Evolutionary conservation across 2,888 invertebrate genomes (phyloP), one percentile per base, ranked within the genome.

Genomic region (Sarcophaga caerulescens): DNA sequence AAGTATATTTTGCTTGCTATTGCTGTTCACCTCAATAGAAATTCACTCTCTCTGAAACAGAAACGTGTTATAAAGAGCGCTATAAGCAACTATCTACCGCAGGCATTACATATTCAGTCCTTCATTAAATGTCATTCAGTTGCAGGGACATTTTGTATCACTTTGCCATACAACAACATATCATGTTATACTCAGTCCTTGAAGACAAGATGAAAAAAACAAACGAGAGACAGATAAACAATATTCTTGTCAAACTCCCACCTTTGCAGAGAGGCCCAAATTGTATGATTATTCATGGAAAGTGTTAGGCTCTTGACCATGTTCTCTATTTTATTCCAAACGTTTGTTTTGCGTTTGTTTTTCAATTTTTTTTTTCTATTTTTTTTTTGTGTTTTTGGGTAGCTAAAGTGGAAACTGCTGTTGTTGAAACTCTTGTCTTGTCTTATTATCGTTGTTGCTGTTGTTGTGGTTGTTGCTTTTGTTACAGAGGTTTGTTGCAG

Each of bases 121-220:
- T 81, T 85, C 77, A 77, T 81, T 75, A 75, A 35, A 79, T 82
- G 81, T 79, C 82, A 62, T 75, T 79, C 68, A 79, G 25, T 73
- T 71, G 69, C 70, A 85, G 70, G 62, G 45, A 69, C 70, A 79
- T 35, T 59, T 65, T 23, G 65, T 69, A 76, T 70, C 70, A 70
- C 25, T 65, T 70, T 44, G 19, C 23, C n/a, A 69, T 14, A 47
- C 11, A 17, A 19, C 77, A 77, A 57, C 73, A 68, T 25, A 59
- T 68, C 21, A 69, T 62, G 11, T 60, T 69, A 23, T 19, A 57
- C 52, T 19, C 1, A 52, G 52, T 52, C 17, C 17, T 52, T 52
- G 12, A 14, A 52, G 17, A 52, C 14, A 52, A 17, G 17, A 17
- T 1, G 52, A 3, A 17, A 52, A 17, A 47, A 14, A 47, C 1